A percentile compares a stretch with the other conserved stretches of the same genome.
Evolutionary conservation across 2,113 vertebrate species (phyloP).

Genomic region (Perccottus glenii): DNA sequence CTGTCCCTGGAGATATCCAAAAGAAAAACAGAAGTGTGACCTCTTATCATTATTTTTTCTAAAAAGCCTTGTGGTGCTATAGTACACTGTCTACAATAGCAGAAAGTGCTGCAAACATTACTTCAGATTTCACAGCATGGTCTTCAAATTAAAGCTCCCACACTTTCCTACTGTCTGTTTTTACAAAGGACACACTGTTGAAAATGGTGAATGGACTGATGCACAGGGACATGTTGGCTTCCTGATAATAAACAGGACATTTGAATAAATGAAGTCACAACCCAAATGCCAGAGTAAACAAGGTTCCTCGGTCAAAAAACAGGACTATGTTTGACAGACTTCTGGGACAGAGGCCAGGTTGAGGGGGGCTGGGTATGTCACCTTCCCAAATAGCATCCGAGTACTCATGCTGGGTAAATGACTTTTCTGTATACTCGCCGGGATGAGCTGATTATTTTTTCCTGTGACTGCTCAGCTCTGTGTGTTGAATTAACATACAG

Average conservation of each 20-base stretch:
- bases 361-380: neutral
- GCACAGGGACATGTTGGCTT: neutral
- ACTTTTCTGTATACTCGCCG: slow-evolving; percentile 27
- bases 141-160: neutral
- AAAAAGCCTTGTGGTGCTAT: neutral
- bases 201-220: neutral
- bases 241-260: neutral
- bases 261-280: neutral
- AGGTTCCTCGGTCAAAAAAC: slow-evolving; percentile 2
- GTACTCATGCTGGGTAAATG: slow-evolving; percentile 35
- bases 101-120: neutral
- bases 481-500: slow-evolving; percentile 35
- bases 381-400: slow-evolving; percentile 24
- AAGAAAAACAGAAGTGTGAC: neutral
- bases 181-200: too few relatives aligned
- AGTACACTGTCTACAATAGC: neutral
- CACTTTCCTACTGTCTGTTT: too few relatives aligned
- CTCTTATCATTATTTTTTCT: neutral
- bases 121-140: neutral
- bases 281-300: slow-evolving; percentile 2
- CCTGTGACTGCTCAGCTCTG: neutral
- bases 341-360: slow-evolving; percentile 3
- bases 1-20: neutral
- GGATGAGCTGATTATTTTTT: slow-evolving; percentile 22
- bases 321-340: neutral